Base-by-base conservation (phyloP, 2,797 vertebrate species). In the Mastacembelus armatus region DNA sequence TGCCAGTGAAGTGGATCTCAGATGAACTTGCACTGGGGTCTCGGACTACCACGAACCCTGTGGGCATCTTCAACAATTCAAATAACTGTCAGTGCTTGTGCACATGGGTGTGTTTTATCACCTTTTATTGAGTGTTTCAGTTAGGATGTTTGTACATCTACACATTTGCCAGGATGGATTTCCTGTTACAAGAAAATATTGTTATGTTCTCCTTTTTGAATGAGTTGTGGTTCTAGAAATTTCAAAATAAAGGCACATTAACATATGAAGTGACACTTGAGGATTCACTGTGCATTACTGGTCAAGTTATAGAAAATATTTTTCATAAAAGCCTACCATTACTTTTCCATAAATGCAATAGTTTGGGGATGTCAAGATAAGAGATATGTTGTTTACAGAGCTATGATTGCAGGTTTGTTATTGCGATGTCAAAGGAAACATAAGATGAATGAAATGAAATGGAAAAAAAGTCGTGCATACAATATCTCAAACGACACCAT, bases 41-140 rank as follows among this genome's bases (percentile, higher is more conserved):
- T 4, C 4, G 7, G 24, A 7, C 15, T 32, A 6, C 1, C 6
- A 39, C 26, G n/a, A 42, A 32, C 12, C 21, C 35, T 24, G 55
- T 6, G 1, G n/a, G n/a, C n/a, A n/a, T n/a, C n/a, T n/a, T n/a
- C n/a, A n/a, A n/a, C n/a, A n/a, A n/a, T n/a, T n/a, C n/a, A n/a
- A n/a, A 2, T 22, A 36, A 40, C 22, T 54, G 29, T 63, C 29
- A 21, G 19, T 7, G 33, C 40, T 48, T 10, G 0, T 15, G 22
- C 11, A 7, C 14, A 56, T 43, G 39, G 63, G 49, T 70, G 60
- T 74, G 58, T 63, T 80, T 74, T 72, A 47, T 74, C 70, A 72
- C 64, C 43, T 43, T 72, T 77, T 36, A 49, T 68, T 69, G 16
- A 12, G 24, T 21, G 33, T 59, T 56, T 75, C 57, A 64, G 36